Evolutionary conservation across 2,113 vertebrate genomes (phyloP).

Genomic region (Grantiella picta): DNA sequence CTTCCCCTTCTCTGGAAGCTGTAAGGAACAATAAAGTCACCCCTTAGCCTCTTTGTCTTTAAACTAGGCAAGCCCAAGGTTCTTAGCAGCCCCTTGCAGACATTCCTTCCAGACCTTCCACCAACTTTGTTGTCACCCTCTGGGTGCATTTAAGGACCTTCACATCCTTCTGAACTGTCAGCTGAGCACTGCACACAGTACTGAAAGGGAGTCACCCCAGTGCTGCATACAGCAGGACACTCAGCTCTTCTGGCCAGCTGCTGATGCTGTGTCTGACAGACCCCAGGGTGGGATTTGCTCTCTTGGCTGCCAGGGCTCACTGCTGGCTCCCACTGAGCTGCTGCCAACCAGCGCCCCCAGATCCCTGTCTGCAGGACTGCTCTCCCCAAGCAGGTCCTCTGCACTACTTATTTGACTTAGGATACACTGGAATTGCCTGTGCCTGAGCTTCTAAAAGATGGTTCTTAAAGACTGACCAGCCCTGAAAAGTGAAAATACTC

Average conservation of each 20-base stretch:
- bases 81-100: neutral
- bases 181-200: neutral
- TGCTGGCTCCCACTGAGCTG: neutral
- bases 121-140: neutral
- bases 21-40: neutral
- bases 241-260: neutral
- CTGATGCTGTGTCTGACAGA: neutral
- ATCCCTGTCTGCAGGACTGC: neutral
- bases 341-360: neutral
- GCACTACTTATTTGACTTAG: rapidly evolving
- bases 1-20: neutral
- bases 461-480: neutral
- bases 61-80: neutral
- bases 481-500: neutral
- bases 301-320: neutral
- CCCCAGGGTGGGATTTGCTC: neutral
- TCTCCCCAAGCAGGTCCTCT: neutral
- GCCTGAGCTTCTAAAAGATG: neutral
- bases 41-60: neutral
- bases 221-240: neutral
- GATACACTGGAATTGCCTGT: neutral
- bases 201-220: too few relatives aligned
- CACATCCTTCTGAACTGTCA: neutral
- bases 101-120: neutral
- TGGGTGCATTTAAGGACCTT: neutral